Conservation (phyloP, 2,113 vertebrate genomes). For the Peromyscus maniculatus region DNA sequence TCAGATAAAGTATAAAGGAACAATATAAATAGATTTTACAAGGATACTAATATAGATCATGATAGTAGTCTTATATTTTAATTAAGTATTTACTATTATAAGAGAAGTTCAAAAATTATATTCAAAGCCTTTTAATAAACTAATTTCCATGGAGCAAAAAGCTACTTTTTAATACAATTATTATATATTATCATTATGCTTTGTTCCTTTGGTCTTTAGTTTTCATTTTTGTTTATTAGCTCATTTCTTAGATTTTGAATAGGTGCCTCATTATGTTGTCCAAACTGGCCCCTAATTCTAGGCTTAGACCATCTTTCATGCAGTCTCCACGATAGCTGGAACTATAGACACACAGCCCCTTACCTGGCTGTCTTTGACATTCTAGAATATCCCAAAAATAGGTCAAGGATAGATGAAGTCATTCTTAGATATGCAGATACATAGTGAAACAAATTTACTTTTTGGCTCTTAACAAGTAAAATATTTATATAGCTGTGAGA, state of each 20-base stretch:
- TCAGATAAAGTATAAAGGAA: background rate
- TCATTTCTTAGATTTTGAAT: background rate
- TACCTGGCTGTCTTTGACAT: background rate
- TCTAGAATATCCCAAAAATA: constrained; percentile 32
- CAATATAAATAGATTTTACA: constrained; percentile 12
- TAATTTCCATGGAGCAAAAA: constrained; percentile 9
- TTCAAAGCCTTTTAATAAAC: background rate
- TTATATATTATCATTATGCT: background rate
- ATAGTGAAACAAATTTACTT: background rate
- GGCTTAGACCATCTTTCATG: background rate
- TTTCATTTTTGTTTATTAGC: background rate
- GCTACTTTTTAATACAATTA: background rate
- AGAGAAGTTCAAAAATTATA: background rate
- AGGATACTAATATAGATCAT: background rate
- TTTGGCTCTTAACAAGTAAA: background rate
- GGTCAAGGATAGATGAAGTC: background rate
- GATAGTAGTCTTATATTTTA: constrained; percentile 8
- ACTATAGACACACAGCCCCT: background rate
- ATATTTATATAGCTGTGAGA: constrained; percentile 27
- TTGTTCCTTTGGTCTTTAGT: background rate
- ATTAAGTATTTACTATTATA: background rate
- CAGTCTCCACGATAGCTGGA: background rate
- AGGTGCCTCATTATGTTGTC: background rate
- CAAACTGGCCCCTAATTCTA: background rate
- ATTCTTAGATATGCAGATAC: background rate